Conservation (phyloP, 37 sponge, comb jelly and placozoan species). For the Petrosia ficiformis region DNA sequence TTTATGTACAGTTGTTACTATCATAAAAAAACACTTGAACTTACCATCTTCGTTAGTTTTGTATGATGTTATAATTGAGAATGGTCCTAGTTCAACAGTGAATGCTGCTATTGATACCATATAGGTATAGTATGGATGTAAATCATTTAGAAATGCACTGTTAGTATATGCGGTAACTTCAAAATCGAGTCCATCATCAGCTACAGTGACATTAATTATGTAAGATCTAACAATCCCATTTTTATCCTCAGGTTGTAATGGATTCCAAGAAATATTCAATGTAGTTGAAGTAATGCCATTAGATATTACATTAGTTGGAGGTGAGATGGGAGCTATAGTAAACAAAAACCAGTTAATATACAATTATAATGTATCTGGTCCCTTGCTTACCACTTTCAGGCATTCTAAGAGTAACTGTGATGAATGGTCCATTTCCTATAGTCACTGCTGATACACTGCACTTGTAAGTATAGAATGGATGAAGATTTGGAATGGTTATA, state of each 20-base stretch:
- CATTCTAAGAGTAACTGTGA: conserved; percentile 6
- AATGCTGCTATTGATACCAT: conserved; percentile 21
- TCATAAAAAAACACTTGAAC: too few species aligned
- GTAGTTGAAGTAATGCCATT: conserved; percentile 1
- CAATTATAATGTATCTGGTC: not conserved
- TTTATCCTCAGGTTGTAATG: conserved; percentile 8
- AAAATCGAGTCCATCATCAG: conserved; percentile 8
- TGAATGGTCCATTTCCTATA: conserved; percentile 8
- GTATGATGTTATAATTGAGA: not conserved
- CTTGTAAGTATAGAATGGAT: not conserved
- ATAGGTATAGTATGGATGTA: conserved; percentile 28
- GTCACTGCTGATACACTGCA: conserved; percentile 4
- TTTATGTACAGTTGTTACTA: too few species aligned
- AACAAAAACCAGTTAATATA: too few species aligned
- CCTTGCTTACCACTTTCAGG: conserved; percentile 37
- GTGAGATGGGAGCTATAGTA: conserved; percentile 11
- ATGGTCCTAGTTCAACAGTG: conserved; percentile 32
- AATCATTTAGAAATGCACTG: not conserved
- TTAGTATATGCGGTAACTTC: not conserved
- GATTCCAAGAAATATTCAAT: conserved; percentile 19
- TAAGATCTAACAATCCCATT: conserved; percentile 40
- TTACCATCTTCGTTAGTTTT: conserved; percentile 33
- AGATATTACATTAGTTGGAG: conserved; percentile 3
- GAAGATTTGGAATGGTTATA: not conserved
- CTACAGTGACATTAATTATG: conserved; percentile 8